A percentile compares a stretch with the other conserved stretches of the same genome.
phyloP scores from a whole-genome alignment of 2,888 invertebrate species.

The Schizaphis graminum region DNA sequence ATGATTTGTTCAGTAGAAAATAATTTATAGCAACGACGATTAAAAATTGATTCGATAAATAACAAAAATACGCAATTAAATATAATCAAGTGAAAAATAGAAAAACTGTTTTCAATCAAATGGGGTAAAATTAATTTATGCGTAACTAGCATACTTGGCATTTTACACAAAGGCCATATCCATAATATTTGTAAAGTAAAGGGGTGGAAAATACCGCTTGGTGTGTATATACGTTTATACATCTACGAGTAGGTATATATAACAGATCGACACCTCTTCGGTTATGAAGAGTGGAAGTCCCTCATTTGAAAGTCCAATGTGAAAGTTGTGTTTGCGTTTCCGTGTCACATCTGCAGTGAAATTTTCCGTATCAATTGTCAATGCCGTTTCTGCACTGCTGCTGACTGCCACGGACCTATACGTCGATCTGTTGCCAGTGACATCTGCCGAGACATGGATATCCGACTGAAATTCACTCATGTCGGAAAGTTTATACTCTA shows the following conservation, averaged over 20 bases:
- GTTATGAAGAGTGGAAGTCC: too few relatives aligned
- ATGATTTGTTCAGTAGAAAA: neutral
- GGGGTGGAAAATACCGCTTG: neutral
- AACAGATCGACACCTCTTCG: slow-evolving; percentile 49
- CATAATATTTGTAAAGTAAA: neutral
- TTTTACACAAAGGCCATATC: slow-evolving; percentile 30
- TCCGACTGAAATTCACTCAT: slow-evolving; percentile 43
- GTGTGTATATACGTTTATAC: neutral
- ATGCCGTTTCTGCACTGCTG: neutral
- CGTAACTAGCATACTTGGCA: neutral
- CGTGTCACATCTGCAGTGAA: slow-evolving; percentile 56
- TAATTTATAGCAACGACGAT: neutral
- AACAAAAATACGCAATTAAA: neutral
- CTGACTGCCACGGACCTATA: neutral
- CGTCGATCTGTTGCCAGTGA: slow-evolving; percentile 54
- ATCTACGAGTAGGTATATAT: slow-evolving; percentile 5
- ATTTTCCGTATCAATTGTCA: slow-evolving; percentile 58
- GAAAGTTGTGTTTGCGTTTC: slow-evolving; percentile 38
- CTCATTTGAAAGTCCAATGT: slow-evolving; percentile 64
- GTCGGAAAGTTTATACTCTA: slow-evolving; percentile 7
- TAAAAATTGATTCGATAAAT: neutral
- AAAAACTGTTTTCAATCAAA: neutral
- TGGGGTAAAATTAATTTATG: neutral
- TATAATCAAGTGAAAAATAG: neutral
- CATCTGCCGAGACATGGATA: slow-evolving; percentile 62